These are phyloP conservation scores for Micropoecilia bifurca DNA, from an alignment of 2,797 vertebrate species.

Conservation along the genomic window DNA sequence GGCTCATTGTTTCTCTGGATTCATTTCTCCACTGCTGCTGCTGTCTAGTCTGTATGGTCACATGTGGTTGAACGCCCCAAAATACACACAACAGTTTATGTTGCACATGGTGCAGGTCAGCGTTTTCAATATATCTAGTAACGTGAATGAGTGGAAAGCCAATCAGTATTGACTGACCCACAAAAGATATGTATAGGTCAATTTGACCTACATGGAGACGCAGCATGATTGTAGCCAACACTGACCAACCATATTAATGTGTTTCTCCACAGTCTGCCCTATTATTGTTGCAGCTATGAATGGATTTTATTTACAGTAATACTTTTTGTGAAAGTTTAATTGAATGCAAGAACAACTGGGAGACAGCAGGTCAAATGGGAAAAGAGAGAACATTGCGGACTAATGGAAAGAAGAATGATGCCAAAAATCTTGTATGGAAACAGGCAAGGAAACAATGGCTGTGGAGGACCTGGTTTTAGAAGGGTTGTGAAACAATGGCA, in stretches of 20 bases:
- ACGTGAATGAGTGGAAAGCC: not conserved
- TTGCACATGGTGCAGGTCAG: not conserved
- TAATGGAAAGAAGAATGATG: no score
- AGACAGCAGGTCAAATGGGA: not conserved
- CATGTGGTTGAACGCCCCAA: not conserved
- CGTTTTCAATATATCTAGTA: not conserved
- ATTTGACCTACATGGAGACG: not conserved
- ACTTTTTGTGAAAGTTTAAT: not conserved
- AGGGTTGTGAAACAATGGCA: no score
- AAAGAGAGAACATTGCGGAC: no score
- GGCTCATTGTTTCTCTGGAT: not conserved
- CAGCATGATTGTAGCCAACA: not conserved
- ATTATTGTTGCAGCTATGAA: not conserved
- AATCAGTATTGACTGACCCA: not conserved
- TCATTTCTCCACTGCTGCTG: not conserved
- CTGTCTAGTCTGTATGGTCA: not conserved
- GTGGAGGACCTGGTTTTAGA: no score
- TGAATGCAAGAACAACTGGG: not conserved
- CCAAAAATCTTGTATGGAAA: no score
- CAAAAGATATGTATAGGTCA: not conserved
- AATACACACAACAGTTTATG: not conserved
- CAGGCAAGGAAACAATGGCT: no score
- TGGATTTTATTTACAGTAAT: not conserved
- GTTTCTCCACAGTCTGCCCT: not conserved
- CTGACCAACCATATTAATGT: not conserved